phyloP scores from a whole-genome alignment of 2,113 vertebrate species.

The Climacteris rufus region DNA sequence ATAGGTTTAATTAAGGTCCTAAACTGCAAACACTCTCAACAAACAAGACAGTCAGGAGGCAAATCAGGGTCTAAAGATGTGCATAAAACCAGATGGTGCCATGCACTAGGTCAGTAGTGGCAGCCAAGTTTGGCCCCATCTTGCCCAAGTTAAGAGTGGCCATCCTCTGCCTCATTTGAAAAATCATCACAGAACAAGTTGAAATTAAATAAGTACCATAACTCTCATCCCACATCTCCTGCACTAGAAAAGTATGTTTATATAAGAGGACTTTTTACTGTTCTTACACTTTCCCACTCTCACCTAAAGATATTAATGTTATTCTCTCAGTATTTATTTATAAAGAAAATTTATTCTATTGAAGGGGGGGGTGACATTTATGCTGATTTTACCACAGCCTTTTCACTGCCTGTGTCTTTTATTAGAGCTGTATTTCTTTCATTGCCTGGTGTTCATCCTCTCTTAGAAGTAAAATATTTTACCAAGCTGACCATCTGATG shows the following conservation, averaged over 20 bases:
- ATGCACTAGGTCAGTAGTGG: background rate
- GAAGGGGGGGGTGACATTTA: conserved; percentile 43
- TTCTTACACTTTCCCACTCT: conserved; percentile 7
- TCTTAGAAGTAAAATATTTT: conserved; percentile 68
- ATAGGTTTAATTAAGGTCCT: background rate
- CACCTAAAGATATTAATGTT: conserved; percentile 53
- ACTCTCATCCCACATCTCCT: background rate
- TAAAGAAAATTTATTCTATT: conserved; percentile 61
- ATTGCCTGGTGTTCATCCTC: conserved; percentile 21
- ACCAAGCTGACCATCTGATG: conserved; percentile 54
- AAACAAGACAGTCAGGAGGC: background rate
- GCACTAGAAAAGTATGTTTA: conserved; percentile 7
- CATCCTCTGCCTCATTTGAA: background rate
- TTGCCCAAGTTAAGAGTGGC: fast-evolving
- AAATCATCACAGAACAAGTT: background rate
- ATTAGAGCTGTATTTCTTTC: conserved; percentile 57
- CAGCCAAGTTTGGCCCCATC: background rate
- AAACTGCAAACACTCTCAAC: background rate
- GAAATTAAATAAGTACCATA: background rate
- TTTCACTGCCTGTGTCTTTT: conserved; percentile 56
- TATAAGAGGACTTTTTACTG: background rate
- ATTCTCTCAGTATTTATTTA: conserved; percentile 60
- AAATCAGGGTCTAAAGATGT: background rate
- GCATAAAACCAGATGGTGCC: background rate
- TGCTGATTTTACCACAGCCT: conserved; percentile 55